Evolutionary conservation across 2,888 invertebrate genomes (phyloP), one percentile per base, ranked within the genome.

Genomic region (Perithous albicinctus): DNA sequence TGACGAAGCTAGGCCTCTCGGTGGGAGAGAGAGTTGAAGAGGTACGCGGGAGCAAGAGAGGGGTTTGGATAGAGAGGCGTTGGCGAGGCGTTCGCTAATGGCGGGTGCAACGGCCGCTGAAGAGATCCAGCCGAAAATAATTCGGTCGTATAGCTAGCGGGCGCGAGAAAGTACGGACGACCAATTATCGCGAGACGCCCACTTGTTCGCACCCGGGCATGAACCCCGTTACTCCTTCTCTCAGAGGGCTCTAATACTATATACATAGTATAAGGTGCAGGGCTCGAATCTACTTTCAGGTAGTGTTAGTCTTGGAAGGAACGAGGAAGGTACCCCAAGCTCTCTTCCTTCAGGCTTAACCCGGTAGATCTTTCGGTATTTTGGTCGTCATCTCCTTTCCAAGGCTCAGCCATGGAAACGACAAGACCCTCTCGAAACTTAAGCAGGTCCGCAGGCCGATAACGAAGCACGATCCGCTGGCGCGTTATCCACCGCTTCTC

Each of bases 101-200:
- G 90, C 87, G 88, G 88, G 90, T 90, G 90, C 90, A 90, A 90
- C 86, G 89, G 85, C 88, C 91, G 88, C 84, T 89, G 85, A 54
- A 87, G 89, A 87, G 87, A 85, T 79, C 80, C 84, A 87, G 81
- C 89, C 90, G 86, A 90, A 72, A 90, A 89, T 89, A 90, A 90
- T 89, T 87, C 86, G 87, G 85, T 86, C 85, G 85, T 87, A n/a
- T n/a, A 70, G 78, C 87, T 85, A 85, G 86, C 84, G 78, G 85
- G 84, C 83, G 83, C 80, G 74, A 78, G 84, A 86, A 84, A 85
- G 85, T 84, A 78, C 78, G 85, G 84, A 85, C 86, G 85, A 88
- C 88, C 90, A 89, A 90, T 90, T 90, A 90, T 89, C 88, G 85
- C 86, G 88, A 89, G 88, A 89, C 87, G 86, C 86, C 88, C 86